Conservation (phyloP, 2,888 invertebrate species). For the Epinotia brunnichana region DNA sequence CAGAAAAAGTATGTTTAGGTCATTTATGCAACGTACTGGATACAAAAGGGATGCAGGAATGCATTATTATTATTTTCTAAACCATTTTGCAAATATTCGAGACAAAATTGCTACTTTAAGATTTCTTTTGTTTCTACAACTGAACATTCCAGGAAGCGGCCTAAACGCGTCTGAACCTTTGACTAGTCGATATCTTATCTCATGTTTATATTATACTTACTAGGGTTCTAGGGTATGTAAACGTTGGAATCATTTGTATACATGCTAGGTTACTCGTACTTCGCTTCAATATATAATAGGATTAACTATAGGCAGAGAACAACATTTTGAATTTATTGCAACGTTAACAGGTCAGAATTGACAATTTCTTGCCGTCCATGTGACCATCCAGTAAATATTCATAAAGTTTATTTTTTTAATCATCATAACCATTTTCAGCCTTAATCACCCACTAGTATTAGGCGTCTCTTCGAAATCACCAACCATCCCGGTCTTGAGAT, state of each 20-base stretch:
- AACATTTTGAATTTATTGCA: not conserved
- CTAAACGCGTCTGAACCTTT: not conserved
- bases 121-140: conserved; percentile 24
- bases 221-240: conserved; percentile 2
- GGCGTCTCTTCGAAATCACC: not conserved
- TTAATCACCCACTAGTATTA: not conserved
- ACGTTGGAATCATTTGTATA: conserved; percentile 5
- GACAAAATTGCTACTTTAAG: no score
- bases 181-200: conserved; percentile 23
- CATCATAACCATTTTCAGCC: not conserved
- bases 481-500: no score
- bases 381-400: not conserved
- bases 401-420: not conserved
- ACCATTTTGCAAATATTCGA: not conserved
- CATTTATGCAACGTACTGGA: no score
- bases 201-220: conserved; percentile 29
- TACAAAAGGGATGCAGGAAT: no score
- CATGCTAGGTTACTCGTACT: not conserved
- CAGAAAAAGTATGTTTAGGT: no score
- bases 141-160: conserved; percentile 19
- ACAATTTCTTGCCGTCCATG: not conserved
- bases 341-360: not conserved
- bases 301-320: no score
- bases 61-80: not conserved
- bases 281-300: not conserved